Percentiles rank a stretch among this genome's conserved stretches.
phyloP scores from a whole-genome alignment of 2,113 vertebrate species.

The Notothenia coriiceps region DNA sequence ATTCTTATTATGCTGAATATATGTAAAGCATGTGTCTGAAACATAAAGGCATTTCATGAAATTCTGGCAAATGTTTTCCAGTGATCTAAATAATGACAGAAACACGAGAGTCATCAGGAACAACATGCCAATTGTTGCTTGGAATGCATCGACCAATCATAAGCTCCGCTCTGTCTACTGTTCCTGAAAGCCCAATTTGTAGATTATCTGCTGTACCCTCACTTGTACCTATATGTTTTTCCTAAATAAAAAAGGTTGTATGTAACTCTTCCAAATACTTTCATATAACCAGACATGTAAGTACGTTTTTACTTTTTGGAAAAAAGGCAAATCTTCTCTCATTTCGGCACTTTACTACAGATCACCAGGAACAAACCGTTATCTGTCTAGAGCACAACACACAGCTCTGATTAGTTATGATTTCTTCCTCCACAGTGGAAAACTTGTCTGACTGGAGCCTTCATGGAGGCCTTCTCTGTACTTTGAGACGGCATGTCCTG shows the following conservation, averaged over 20 bases:
- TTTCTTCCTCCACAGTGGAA: constrained; percentile 50
- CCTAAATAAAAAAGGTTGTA: not conserved
- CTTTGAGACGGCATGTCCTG: constrained; percentile 77
- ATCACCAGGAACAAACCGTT: constrained; percentile 44
- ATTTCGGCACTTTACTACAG: constrained; percentile 16
- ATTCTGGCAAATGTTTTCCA: constrained; percentile 4
- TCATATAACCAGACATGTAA: not conserved
- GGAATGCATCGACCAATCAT: not conserved
- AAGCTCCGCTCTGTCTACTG: not conserved
- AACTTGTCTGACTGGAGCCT: constrained; percentile 68
- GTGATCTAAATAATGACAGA: constrained; percentile 21
- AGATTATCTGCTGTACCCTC: not conserved
- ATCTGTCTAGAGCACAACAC: constrained; percentile 21
- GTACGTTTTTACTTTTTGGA: not conserved
- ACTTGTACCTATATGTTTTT: not conserved
- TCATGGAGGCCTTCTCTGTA: constrained; percentile 69
- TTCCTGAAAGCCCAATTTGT: not conserved
- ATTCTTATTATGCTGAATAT: constrained; percentile 4
- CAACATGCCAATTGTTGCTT: constrained; percentile 10
- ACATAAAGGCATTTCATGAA: not conserved
- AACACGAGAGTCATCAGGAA: constrained; percentile 31
- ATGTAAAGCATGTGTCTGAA: not conserved
- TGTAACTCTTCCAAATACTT: not conserved
- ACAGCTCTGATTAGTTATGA: constrained; percentile 46
- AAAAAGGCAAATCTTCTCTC: not conserved